phyloP scores from a whole-genome alignment of 1,140 invertebrate species.

The Drosophila sulfurigaster region DNA sequence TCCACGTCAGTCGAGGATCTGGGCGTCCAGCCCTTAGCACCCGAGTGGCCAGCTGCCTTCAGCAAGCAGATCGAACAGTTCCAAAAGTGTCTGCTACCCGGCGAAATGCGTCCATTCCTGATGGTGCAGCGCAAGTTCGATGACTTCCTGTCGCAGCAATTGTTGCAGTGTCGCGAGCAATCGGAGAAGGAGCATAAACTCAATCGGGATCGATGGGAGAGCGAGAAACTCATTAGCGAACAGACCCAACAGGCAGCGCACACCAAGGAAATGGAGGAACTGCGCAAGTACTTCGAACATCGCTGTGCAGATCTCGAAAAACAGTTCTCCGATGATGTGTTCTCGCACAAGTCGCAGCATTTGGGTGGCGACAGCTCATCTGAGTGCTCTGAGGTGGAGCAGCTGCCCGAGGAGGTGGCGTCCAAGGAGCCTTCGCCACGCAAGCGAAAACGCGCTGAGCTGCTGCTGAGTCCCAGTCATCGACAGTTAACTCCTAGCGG shows the following conservation, averaged over 20 bases:
- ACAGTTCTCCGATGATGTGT: slow-evolving; percentile 90
- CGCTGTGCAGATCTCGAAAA: slow-evolving; percentile 91
- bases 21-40: slow-evolving; percentile 73
- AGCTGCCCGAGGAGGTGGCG: slow-evolving; percentile 62
- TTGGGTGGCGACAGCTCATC: slow-evolving; percentile 69
- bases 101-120: slow-evolving; percentile 84
- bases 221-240: slow-evolving; percentile 60
- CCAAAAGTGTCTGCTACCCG: slow-evolving; percentile 82
- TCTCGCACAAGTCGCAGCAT: slow-evolving; percentile 88
- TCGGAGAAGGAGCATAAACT: slow-evolving; percentile 85
- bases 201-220: slow-evolving; percentile 81
- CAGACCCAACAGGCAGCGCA: slow-evolving; percentile 88
- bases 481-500: slow-evolving; percentile 76
- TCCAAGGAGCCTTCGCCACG: slow-evolving; percentile 70
- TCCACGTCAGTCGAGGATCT: slow-evolving; percentile 35
- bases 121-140: slow-evolving; percentile 86
- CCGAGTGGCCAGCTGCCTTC: slow-evolving; percentile 75
- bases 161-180: slow-evolving; percentile 85
- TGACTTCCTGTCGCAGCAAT: slow-evolving; percentile 85
- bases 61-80: slow-evolving; percentile 84
- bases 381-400: slow-evolving; percentile 76
- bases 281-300: slow-evolving; percentile 91
- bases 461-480: slow-evolving; percentile 78
- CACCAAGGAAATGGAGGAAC: slow-evolving; percentile 90
- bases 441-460: slow-evolving; percentile 71